Conservation (phyloP, 2,797 vertebrate genomes). For the Ceryle rudis region DNA sequence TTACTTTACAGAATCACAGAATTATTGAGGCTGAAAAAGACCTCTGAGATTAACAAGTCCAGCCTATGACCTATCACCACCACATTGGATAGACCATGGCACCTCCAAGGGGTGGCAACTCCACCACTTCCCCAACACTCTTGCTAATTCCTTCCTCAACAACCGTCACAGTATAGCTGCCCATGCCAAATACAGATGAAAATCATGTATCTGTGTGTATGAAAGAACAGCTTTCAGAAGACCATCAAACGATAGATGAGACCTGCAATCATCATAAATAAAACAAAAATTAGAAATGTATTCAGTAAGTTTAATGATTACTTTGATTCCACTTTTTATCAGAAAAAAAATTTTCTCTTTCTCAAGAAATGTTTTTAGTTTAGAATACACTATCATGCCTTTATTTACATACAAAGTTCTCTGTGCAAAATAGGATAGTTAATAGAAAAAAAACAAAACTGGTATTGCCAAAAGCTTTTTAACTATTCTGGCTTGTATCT, state of each 20-base stretch:
- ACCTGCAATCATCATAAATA: conserved; percentile 8
- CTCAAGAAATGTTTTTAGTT: neutral
- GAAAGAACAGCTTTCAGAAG: neutral
- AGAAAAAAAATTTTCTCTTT: neutral
- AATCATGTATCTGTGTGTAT: neutral
- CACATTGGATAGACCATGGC: no score
- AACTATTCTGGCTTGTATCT: neutral
- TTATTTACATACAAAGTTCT: neutral
- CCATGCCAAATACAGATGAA: neutral
- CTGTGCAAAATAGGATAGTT: neutral
- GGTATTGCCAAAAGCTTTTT: neutral
- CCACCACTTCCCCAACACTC: no score
- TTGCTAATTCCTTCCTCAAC: neutral
- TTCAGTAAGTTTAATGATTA: neutral
- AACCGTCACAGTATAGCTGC: neutral
- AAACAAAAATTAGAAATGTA: neutral
- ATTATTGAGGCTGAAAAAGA: no score
- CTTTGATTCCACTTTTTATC: neutral
- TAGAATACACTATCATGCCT: neutral
- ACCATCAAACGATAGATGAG: neutral
- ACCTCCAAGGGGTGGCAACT: no score
- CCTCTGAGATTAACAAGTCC: no score
- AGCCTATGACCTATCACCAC: no score
- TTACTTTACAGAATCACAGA: neutral
- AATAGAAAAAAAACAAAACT: neutral